Conservation (phyloP, 2,888 invertebrate species). For the Chalcis sispes region DNA sequence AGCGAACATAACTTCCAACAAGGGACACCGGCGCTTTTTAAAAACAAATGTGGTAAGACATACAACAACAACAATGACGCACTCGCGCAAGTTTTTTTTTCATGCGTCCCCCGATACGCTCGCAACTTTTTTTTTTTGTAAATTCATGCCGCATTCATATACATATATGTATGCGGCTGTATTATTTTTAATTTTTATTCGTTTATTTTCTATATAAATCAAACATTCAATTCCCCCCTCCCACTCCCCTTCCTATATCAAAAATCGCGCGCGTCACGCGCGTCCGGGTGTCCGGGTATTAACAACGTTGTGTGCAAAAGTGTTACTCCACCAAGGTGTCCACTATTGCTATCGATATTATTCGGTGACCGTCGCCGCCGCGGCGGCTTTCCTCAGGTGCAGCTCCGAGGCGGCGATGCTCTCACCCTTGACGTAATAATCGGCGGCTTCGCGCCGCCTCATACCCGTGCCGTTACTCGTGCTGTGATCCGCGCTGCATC, state of each 20-base stretch:
- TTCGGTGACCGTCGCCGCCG: slow-evolving; percentile 62
- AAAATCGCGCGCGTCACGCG: no score
- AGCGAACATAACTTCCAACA: slow-evolving; percentile 6
- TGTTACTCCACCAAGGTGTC: no score
- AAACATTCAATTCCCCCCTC: no score
- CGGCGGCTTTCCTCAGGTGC: slow-evolving; percentile 68
- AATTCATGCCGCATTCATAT: no score
- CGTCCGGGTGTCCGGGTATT: no score
- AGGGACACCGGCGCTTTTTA: slow-evolving; percentile 32
- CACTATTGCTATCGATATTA: slow-evolving; percentile 59
- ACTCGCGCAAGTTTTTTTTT: slow-evolving; percentile 7
- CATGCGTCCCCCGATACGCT: neutral
- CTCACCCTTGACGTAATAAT: slow-evolving; percentile 78
- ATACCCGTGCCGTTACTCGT: slow-evolving; percentile 56
- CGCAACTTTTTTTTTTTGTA: neutral
- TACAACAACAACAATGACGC: slow-evolving; percentile 9
- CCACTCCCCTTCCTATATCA: neutral
- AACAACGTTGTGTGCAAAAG: no score
- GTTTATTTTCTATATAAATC: no score
- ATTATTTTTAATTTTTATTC: no score
- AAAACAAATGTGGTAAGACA: neutral
- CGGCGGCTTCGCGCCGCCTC: slow-evolving; percentile 75
- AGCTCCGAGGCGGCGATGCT: slow-evolving; percentile 72
- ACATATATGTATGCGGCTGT: no score
- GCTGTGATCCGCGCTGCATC: slow-evolving; percentile 45